These are phyloP conservation scores for Heterodera schachtii DNA, from an alignment of 1,140 invertebrate genomes.

Conservation along the genomic window DNA sequence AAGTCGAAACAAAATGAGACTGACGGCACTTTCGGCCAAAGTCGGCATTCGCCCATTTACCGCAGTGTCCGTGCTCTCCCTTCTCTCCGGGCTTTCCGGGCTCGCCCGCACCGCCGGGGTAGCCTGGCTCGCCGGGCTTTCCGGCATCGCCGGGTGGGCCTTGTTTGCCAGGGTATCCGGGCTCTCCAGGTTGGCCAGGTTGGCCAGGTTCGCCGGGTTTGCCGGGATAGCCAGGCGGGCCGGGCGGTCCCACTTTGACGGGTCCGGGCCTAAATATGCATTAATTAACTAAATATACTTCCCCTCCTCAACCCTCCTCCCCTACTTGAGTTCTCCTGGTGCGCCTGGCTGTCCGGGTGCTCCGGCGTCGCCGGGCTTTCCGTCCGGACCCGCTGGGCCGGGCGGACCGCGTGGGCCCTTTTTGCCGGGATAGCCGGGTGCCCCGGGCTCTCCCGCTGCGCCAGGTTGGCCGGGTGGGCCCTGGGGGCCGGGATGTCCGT, in stretches of 20 bases:
- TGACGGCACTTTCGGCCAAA: not conserved
- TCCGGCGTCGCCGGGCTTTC: conserved; percentile 19
- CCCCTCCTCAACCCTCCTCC: not conserved
- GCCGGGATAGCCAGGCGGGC: conserved; percentile 23
- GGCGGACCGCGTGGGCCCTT: conserved; percentile 42
- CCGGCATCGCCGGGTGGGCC: conserved; percentile 31
- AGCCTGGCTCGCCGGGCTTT: conserved; percentile 25
- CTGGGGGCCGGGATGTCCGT: conserved; percentile 23
- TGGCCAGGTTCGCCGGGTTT: conserved; percentile 35
- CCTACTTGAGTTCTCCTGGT: conserved; percentile 14
- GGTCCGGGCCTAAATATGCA: not conserved
- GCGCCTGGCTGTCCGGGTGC: conserved; percentile 33
- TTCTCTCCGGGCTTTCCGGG: conserved; percentile 26
- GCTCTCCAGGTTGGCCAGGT: conserved; percentile 28
- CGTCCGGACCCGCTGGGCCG: conserved; percentile 37
- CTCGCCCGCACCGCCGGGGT: conserved; percentile 12
- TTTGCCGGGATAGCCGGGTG: conserved; percentile 19
- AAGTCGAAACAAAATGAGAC: not conserved
- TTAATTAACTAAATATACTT: not conserved
- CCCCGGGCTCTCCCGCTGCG: conserved; percentile 25
- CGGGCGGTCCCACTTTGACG: conserved; percentile 15
- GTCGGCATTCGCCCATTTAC: not conserved
- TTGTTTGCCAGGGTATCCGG: conserved; percentile 34
- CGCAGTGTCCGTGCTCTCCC: conserved; percentile 24
- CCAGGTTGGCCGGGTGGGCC: conserved; percentile 48